These are phyloP conservation scores for Oryzias dopingdopingensis DNA, from an alignment of 2,797 vertebrate genomes.

Conservation along the genomic window DNA sequence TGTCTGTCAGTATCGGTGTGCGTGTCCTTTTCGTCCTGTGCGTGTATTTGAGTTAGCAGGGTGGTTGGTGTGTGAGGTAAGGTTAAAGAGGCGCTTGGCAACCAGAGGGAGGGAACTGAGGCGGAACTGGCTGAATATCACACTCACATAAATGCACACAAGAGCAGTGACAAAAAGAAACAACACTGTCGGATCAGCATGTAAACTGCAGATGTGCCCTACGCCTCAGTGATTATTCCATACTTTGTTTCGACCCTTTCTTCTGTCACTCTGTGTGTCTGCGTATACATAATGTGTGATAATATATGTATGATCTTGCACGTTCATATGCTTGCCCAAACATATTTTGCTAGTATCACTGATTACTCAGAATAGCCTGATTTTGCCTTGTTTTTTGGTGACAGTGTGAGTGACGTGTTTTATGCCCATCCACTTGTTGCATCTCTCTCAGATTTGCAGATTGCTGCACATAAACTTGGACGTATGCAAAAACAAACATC, in stretches of 20 bases:
- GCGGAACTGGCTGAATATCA: conserved; percentile 68
- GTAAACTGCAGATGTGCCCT: conserved; percentile 52
- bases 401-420: conserved; percentile 2
- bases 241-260: conserved; percentile 56
- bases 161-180: conserved; percentile 33
- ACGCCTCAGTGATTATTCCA: conserved; percentile 61
- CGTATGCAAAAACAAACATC: background rate
- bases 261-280: conserved; percentile 45
- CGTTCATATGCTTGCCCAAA: conserved; percentile 3
- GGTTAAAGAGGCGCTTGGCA: conserved; percentile 69
- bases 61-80: conserved; percentile 56
- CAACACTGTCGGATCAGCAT: conserved; percentile 57
- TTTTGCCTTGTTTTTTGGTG: conserved; percentile 2
- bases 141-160: conserved; percentile 35
- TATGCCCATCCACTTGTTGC: background rate
- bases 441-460: background rate
- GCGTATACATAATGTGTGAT: conserved; percentile 24
- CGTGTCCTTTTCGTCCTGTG: conserved; percentile 24
- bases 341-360: conserved; percentile 5
- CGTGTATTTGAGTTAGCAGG: conserved; percentile 52
- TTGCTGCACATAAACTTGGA: background rate
- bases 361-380: background rate
- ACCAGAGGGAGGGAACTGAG: conserved; percentile 62
- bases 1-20: conserved; percentile 38
- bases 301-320: conserved; percentile 34